These are phyloP conservation scores for Macaria liturata DNA, from an alignment of 2,888 invertebrate species.

Conservation along the genomic window DNA sequence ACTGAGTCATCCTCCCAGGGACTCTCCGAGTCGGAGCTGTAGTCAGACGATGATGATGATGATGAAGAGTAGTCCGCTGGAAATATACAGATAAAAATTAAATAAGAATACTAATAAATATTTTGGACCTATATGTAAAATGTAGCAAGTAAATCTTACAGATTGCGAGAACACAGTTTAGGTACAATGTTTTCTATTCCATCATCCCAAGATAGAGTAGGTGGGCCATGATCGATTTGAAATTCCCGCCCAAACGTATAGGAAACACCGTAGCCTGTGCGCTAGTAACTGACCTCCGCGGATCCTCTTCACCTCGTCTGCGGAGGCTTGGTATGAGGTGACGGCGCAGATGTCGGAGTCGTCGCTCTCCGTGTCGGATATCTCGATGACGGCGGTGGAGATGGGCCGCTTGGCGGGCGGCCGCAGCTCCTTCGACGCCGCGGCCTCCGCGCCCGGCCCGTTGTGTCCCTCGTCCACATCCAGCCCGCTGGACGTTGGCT, in stretches of 20 bases:
- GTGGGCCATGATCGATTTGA: constrained; percentile 31
- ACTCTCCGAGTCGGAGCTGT: constrained; percentile 73
- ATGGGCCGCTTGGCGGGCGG: constrained; percentile 73
- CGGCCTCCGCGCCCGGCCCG: constrained; percentile 43
- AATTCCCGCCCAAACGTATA: constrained; percentile 61
- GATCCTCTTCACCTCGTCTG: constrained; percentile 78
- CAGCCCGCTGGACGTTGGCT: constrained; percentile 59
- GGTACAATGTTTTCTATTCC: too few relatives aligned
- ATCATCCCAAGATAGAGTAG: too few relatives aligned
- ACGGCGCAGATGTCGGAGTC: constrained; percentile 81
- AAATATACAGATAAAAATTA: constrained; percentile 26
- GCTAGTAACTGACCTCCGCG: constrained; percentile 64
- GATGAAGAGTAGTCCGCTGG: constrained; percentile 61
- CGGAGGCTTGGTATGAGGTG: constrained; percentile 75
- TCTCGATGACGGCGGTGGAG: constrained; percentile 68
- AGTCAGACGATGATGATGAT: constrained; percentile 68
- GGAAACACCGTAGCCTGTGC: constrained; percentile 30
- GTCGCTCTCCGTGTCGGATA: constrained; percentile 77
- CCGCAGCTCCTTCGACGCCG: constrained; percentile 45
- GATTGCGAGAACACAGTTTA: too few relatives aligned
- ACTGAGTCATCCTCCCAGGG: constrained; percentile 73
- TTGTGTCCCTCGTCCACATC: constrained; percentile 47
- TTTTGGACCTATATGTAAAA: too few relatives aligned
- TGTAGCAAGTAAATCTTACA: too few relatives aligned
- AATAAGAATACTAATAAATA: too few relatives aligned